These are phyloP conservation scores for Aquatica leii DNA, from an alignment of 2,888 invertebrate genomes.

Conservation along the genomic window DNA sequence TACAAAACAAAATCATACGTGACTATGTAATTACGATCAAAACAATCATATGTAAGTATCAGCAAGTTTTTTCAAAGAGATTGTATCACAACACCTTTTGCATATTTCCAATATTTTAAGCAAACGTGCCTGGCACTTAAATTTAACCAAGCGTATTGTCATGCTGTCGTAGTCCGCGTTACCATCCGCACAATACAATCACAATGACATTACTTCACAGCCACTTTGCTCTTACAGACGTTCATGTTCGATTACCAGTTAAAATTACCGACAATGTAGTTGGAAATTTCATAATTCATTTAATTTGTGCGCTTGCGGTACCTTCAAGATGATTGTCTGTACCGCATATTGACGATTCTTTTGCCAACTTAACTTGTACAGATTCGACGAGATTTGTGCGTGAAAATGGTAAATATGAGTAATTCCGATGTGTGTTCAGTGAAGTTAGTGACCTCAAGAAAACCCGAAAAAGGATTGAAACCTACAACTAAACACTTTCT, in stretches of 20 bases:
- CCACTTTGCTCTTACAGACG: conserved; percentile 36
- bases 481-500: conserved; percentile 3
- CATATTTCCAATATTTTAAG: conserved; percentile 29
- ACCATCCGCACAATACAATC: conserved; percentile 53
- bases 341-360: conserved; percentile 14
- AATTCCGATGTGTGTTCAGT: conserved; percentile 38
- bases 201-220: conserved; percentile 51
- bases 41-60: too few species aligned
- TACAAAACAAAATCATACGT: too few species aligned
- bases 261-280: conserved; percentile 14
- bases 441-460: conserved; percentile 53
- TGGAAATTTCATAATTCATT: conserved; percentile 10
- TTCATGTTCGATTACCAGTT: conserved; percentile 25
- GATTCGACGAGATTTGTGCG: background rate
- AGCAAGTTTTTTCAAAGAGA: too few species aligned
- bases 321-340: conserved; percentile 12
- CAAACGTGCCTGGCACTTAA: conserved; percentile 48
- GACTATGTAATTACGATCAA: too few species aligned
- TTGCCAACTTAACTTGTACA: too few species aligned
- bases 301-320: conserved; percentile 25
- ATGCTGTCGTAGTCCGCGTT: conserved; percentile 55
- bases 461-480: conserved; percentile 47
- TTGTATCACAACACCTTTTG: background rate
- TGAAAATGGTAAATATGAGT: conserved; percentile 5
- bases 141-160: conserved; percentile 60